phyloP scores from a whole-genome alignment of 1,140 invertebrate genomes.

The Pteromalus puparum region DNA sequence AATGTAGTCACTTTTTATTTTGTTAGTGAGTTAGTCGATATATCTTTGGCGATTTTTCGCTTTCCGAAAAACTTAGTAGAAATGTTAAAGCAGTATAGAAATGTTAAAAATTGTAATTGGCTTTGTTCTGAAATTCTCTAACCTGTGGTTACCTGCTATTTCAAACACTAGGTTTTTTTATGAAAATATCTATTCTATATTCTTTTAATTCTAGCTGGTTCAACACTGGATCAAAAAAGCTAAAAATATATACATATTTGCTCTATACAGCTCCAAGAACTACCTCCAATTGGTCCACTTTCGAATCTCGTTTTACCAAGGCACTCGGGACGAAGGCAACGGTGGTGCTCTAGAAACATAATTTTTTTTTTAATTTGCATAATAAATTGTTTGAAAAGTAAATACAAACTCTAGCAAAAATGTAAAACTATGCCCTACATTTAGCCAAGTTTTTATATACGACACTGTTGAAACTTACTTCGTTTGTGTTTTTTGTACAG shows the following conservation, averaged over 20 bases:
- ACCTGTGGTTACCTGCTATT: constrained; percentile 9
- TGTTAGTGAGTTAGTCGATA: constrained; percentile 21
- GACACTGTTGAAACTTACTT: constrained; percentile 55
- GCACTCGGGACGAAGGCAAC: constrained; percentile 57
- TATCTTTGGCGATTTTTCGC: constrained; percentile 22
- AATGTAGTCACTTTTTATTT: constrained; percentile 44
- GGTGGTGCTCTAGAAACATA: constrained; percentile 52
- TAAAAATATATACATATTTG: constrained; percentile 49
- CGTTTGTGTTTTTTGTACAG: constrained; percentile 41
- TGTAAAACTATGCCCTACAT: not conserved
- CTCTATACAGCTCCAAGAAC: constrained; percentile 37
- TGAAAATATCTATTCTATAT: constrained; percentile 29
- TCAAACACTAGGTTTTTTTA: constrained; percentile 21
- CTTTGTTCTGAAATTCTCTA: not conserved
- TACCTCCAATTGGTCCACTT: constrained; percentile 16
- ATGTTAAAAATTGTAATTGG: not conserved
- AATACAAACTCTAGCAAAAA: not conserved
- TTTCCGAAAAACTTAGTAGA: constrained; percentile 15
- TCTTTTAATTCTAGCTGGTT: constrained; percentile 9
- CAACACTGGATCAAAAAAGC: constrained; percentile 35
- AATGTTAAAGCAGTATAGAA: not conserved
- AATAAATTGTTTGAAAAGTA: not conserved
- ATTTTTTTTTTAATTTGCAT: not conserved
- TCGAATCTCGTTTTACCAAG: constrained; percentile 54
- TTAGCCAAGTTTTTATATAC: not conserved